These are phyloP conservation scores for Euspilapteryx auroguttella DNA, from an alignment of 2,888 invertebrate species.

Conservation along the genomic window DNA sequence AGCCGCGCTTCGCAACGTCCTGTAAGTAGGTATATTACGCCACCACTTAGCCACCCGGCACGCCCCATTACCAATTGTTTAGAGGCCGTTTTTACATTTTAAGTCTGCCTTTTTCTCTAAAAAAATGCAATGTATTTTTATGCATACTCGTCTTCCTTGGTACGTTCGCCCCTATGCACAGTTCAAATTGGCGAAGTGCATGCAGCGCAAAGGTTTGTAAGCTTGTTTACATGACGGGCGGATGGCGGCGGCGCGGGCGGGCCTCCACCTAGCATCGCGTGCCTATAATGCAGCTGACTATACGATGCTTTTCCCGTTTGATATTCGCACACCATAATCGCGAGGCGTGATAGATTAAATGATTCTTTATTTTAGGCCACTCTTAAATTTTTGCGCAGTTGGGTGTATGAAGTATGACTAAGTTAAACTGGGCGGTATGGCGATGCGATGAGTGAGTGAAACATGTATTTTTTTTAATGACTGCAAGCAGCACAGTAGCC, in stretches of 20 bases:
- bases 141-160: background rate
- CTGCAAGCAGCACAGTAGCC: too few species aligned
- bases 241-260: slow-evolving; percentile 15
- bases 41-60: too few species aligned
- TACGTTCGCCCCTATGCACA: background rate
- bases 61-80: too few species aligned
- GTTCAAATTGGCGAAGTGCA: too few species aligned
- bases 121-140: background rate
- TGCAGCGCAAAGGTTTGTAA: too few species aligned
- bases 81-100: background rate
- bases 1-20: too few species aligned
- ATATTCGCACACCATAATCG: slow-evolving; percentile 15
- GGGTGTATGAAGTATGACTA: background rate
- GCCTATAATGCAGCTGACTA: slow-evolving; percentile 12
- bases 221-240: slow-evolving; percentile 26
- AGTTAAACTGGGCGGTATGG: background rate
- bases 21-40: too few species aligned
- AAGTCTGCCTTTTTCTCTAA: background rate
- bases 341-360: background rate
- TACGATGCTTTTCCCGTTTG: slow-evolving; percentile 25
- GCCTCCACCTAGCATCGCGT: slow-evolving; percentile 28
- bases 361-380: slow-evolving; percentile 1
- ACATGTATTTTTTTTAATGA: too few species aligned
- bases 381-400: slow-evolving; percentile 3
- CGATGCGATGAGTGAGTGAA: too few species aligned